Conservation (phyloP, 2,113 vertebrate species). For the Sus scrofa region T2T-Sscrofa CM000814.6:109217001-109217500, state of each 20-base stretch:
- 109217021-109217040: not conserved
- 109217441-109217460: conserved; percentile 12
- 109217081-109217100: not conserved
- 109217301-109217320: not conserved
- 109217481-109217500: conserved; percentile 17
- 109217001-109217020: not conserved
- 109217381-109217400: conserved; percentile 21
- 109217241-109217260: not conserved
- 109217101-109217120: not conserved
- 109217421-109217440: conserved; percentile 26
- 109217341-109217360: not conserved
- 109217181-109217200: not conserved
- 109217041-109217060: not conserved
- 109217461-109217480: conserved; percentile 17
- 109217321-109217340: not conserved
- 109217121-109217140: not conserved
- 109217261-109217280: not conserved
- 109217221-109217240: not conserved
- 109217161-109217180: not conserved
- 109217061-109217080: not conserved
- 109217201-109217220: not conserved
- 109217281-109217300: not conserved
- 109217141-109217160: not conserved
- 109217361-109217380: conserved; percentile 15
- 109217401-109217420: not conserved